Evolutionary conservation across 2,113 vertebrate genomes (phyloP).

Genomic region (Gavia stellata): DNA sequence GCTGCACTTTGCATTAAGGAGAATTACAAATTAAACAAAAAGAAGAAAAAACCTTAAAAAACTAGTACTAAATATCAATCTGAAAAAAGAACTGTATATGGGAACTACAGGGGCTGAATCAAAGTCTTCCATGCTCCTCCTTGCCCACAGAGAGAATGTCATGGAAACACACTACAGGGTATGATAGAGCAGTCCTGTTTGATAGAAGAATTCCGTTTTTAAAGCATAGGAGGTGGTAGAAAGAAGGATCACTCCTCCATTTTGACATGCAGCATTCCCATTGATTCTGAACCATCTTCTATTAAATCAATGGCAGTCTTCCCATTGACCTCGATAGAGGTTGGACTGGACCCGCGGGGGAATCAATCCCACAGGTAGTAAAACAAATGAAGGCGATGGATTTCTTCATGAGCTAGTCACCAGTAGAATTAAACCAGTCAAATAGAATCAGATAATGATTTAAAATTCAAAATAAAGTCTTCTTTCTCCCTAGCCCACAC

Average conservation of each 20-base stretch:
- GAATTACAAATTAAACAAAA: neutral
- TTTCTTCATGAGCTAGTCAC: constrained; percentile 58
- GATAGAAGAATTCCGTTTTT: neutral
- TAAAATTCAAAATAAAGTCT: constrained; percentile 29
- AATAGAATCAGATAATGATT: constrained; percentile 41
- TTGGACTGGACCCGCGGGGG: neutral
- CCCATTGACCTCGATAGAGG: constrained; percentile 2
- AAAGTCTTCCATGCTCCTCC: neutral
- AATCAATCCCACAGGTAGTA: constrained; percentile 48
- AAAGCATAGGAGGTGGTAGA: neutral
- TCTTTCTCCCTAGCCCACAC: neutral
- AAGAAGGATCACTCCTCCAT: neutral
- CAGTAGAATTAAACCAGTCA: constrained; percentile 54
- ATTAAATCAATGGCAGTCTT: neutral
- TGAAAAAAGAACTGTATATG: neutral
- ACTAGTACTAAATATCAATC: neutral
- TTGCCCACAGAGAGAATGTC: neutral
- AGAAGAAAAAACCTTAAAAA: neutral
- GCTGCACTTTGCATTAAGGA: neutral
- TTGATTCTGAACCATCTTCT: neutral
- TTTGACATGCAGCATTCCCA: neutral
- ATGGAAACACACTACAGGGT: neutral
- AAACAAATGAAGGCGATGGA: constrained; percentile 51
- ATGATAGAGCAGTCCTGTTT: neutral
- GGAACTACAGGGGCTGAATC: neutral